Percentiles rank a stretch among this genome's conserved stretches.
phyloP scores from a whole-genome alignment of 1,140 invertebrate species.

The Pseudomyrmex concolor region DNA sequence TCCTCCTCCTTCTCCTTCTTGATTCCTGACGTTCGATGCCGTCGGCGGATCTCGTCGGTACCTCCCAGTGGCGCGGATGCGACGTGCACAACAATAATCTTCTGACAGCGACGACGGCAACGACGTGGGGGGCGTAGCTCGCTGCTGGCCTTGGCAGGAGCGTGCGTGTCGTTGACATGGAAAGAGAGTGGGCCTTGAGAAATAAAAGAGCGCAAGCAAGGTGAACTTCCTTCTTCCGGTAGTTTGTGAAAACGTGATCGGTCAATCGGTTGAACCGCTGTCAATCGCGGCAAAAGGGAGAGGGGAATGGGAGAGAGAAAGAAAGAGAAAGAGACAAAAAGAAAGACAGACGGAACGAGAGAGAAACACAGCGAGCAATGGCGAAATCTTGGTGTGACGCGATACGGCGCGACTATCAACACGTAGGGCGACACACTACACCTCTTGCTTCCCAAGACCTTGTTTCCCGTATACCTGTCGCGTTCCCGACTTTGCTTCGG shows the following conservation, averaged over 20 bases:
- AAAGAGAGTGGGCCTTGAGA: constrained; percentile 76
- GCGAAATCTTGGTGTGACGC: not conserved
- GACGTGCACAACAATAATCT: constrained; percentile 20
- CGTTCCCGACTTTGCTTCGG: constrained; percentile 60
- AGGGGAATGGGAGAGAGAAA: not conserved
- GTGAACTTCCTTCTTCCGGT: not conserved
- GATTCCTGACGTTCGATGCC: constrained; percentile 2
- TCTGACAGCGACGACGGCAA: constrained; percentile 12
- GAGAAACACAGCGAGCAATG: not conserved
- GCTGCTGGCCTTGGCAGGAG: constrained; percentile 79
- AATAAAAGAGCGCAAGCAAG: constrained; percentile 67
- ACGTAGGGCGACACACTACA: not conserved
- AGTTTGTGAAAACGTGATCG: constrained; percentile 38
- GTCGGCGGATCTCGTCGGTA: constrained; percentile 35
- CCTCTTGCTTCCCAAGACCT: not conserved
- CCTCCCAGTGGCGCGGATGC: constrained; percentile 10
- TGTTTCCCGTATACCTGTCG: constrained; percentile 32
- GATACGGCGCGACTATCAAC: not conserved
- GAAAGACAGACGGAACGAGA: not conserved
- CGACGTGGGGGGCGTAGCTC: constrained; percentile 74
- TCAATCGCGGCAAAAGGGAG: constrained; percentile 31
- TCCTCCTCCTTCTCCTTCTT: constrained; percentile 11
- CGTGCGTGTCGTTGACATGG: constrained; percentile 82
- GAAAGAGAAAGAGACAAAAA: constrained; percentile 11
- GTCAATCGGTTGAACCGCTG: constrained; percentile 49